Conservation (phyloP, 2,888 invertebrate species). For the Drosophila parthenogenetica region DNA sequence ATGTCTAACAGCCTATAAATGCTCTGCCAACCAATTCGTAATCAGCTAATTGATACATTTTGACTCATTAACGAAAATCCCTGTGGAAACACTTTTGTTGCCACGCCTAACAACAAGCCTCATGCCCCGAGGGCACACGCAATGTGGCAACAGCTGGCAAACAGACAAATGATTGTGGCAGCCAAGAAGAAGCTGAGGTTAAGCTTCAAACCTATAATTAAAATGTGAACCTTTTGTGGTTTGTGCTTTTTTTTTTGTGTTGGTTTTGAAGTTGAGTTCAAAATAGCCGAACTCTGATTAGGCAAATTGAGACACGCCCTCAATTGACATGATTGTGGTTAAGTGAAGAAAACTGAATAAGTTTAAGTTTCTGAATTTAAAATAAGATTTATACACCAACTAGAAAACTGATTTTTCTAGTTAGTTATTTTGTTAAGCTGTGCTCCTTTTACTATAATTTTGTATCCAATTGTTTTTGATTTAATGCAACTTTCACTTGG, state of each 20-base stretch:
- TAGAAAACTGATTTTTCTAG: too few species aligned
- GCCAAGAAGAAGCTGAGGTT: not conserved
- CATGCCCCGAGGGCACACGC: constrained; percentile 35
- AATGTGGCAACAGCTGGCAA: constrained; percentile 31
- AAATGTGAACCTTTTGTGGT: constrained; percentile 73
- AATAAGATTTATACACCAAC: not conserved
- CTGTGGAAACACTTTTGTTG: constrained; percentile 28
- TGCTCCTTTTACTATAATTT: not conserved
- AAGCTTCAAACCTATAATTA: constrained; percentile 66
- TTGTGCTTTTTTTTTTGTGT: constrained; percentile 15
- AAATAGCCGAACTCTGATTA: constrained; percentile 63
- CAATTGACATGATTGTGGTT: constrained; percentile 25
- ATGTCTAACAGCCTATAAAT: not conserved
- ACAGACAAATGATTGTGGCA: constrained; percentile 1
- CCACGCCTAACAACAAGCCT: constrained; percentile 40
- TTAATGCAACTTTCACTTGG: constrained; percentile 50
- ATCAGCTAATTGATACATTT: constrained; percentile 59
- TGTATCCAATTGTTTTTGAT: constrained; percentile 21
- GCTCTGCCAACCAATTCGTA: constrained; percentile 42
- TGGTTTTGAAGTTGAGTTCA: constrained; percentile 9
- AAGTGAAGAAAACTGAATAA: constrained; percentile 1
- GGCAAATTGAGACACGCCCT: constrained; percentile 71
- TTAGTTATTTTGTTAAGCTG: too few species aligned
- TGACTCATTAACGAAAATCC: constrained; percentile 31
- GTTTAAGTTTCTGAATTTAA: not conserved